These are phyloP conservation scores for Spea bombifrons DNA, from an alignment of 2,113 vertebrate species.

Conservation along the genomic window DNA sequence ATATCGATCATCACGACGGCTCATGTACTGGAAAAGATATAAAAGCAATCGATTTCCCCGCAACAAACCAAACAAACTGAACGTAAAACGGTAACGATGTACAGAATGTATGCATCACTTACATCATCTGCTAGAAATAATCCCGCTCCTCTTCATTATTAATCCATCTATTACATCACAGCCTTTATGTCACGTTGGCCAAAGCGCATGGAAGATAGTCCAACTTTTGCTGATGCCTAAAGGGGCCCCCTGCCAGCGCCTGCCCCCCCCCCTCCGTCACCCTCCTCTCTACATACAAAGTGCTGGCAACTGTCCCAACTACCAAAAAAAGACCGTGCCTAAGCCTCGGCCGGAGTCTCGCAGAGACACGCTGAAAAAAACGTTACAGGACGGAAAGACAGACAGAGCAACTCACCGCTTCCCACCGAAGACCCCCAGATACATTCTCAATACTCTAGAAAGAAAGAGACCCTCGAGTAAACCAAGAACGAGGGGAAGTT, in stretches of 20 bases:
- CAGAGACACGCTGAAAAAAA: neutral
- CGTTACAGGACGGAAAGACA: conserved; percentile 9
- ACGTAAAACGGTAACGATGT: too few relatives aligned
- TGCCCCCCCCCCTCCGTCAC: neutral
- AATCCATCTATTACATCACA: neutral
- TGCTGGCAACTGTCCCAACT: conserved; percentile 29
- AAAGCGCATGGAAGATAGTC: conserved; percentile 3
- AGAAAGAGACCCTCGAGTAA: neutral
- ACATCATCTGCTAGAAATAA: too few relatives aligned
- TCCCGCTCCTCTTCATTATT: neutral
- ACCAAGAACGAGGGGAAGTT: neutral
- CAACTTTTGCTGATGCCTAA: conserved; percentile 8
- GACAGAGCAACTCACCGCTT: conserved; percentile 27
- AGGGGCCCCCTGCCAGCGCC: conserved; percentile 48
- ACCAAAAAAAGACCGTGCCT: conserved; percentile 35
- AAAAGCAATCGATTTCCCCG: too few relatives aligned
- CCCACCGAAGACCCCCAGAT: neutral
- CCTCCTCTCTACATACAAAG: neutral
- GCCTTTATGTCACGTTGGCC: neutral
- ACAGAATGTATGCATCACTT: too few relatives aligned
- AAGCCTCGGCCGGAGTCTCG: neutral
- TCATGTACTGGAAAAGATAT: too few relatives aligned
- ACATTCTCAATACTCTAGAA: conserved; percentile 10
- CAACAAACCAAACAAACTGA: too few relatives aligned
- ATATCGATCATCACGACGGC: too few relatives aligned